These are phyloP conservation scores for Myotis daubentonii DNA, from an alignment of 2,797 vertebrate genomes.

Conservation along the genomic window DNA sequence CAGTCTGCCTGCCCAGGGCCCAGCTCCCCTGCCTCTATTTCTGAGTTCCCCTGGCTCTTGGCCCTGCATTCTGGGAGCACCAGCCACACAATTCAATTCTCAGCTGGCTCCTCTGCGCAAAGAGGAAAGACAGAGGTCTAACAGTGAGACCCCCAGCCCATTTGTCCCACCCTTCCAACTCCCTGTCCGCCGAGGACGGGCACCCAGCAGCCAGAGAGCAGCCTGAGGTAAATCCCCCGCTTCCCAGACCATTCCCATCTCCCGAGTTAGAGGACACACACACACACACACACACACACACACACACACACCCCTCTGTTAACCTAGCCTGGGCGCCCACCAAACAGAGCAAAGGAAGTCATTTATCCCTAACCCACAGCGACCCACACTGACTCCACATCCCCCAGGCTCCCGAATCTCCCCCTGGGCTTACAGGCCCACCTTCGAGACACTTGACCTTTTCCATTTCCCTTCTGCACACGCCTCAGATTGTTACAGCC, in stretches of 20 bases:
- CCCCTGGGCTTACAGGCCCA: neutral
- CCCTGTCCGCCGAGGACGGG: neutral
- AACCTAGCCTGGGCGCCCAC: constrained; percentile 15
- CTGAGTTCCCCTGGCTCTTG: neutral
- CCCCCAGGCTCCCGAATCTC: no score
- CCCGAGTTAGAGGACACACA: constrained; percentile 9
- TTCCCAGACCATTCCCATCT: neutral
- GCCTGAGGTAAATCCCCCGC: constrained; percentile 24
- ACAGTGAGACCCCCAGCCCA: neutral
- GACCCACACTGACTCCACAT: neutral
- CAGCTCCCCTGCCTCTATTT: neutral
- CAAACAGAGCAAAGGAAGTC: constrained; percentile 54
- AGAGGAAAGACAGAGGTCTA: neutral
- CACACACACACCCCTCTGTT: neutral
- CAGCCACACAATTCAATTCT: neutral
- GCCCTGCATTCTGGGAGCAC: neutral
- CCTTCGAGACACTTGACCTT: neutral
- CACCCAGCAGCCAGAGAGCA: neutral
- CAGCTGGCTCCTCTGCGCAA: neutral
- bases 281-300: neutral
- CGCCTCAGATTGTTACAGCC: constrained; percentile 36
- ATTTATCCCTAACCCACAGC: neutral
- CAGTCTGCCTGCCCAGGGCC: neutral
- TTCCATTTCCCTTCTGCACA: constrained; percentile 42
- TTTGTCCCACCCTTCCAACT: constrained; percentile 10